Conservation (phyloP, 1,140 invertebrate species). For the Bradysia coprophila region DNA sequence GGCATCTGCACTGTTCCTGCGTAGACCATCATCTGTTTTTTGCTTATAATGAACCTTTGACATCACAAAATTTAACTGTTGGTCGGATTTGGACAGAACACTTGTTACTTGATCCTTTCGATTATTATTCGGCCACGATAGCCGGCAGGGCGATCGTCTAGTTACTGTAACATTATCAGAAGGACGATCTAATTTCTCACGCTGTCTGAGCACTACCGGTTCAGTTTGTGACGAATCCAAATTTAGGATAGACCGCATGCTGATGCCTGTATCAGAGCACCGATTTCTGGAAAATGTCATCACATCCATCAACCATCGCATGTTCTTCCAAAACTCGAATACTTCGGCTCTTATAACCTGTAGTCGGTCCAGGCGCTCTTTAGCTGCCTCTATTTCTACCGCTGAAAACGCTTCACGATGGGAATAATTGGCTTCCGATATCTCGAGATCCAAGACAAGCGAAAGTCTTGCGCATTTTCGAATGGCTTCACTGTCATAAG, state of each 20-base stretch:
- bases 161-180: slow-evolving; percentile 50
- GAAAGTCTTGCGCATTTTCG: slow-evolving; percentile 77
- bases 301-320: slow-evolving; percentile 89
- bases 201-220: not conserved
- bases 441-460: slow-evolving; percentile 81
- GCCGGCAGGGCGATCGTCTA: slow-evolving; percentile 54
- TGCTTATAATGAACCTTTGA: slow-evolving; percentile 28
- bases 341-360: slow-evolving; percentile 65
- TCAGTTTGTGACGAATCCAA: slow-evolving; percentile 3
- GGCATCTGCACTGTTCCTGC: slow-evolving; percentile 42
- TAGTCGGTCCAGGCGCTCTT: slow-evolving; percentile 60
- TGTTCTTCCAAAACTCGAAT: slow-evolving; percentile 76
- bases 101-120: slow-evolving; percentile 29
- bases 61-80: slow-evolving; percentile 40
- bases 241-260: slow-evolving; percentile 17
- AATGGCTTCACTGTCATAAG: slow-evolving; percentile 77
- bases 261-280: slow-evolving; percentile 13
- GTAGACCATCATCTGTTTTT: slow-evolving; percentile 27
- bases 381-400: slow-evolving; percentile 65
- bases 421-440: slow-evolving; percentile 75
- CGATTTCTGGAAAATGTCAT: slow-evolving; percentile 82
- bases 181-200: slow-evolving; percentile 18
- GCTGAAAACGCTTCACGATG: slow-evolving; percentile 87
- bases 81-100: slow-evolving; percentile 69
- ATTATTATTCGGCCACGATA: slow-evolving; percentile 58